A percentile compares a stretch with the other conserved stretches of the same genome.
Conservation (phyloP, 2,888 invertebrate genomes). For the Melitaea athalia region DNA sequence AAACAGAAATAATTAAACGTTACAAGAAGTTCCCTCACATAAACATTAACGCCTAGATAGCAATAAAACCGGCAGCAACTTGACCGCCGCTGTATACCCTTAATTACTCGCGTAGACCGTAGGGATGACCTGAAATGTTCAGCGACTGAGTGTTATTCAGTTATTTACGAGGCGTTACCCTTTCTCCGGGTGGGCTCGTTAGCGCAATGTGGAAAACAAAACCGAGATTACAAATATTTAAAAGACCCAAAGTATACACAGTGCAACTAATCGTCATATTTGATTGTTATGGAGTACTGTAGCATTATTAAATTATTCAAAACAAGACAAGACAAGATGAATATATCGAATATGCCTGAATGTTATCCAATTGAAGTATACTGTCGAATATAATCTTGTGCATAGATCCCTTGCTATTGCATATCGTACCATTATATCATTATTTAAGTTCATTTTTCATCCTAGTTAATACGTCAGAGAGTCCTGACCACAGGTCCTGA, state of each 20-base stretch:
- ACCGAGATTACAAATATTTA: slow-evolving; percentile 47
- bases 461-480: too few relatives aligned
- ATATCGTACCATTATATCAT: too few relatives aligned
- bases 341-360: too few relatives aligned
- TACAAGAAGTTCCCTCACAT: slow-evolving; percentile 18
- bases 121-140: slow-evolving; percentile 32
- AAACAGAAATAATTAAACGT: slow-evolving; percentile 8
- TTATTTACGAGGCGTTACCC: slow-evolving; percentile 52
- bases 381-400: too few relatives aligned
- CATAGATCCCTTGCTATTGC: too few relatives aligned
- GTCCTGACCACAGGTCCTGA: too few relatives aligned
- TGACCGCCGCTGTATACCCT: slow-evolving; percentile 20
- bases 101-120: slow-evolving; percentile 19
- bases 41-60: slow-evolving; percentile 18
- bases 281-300: too few relatives aligned
- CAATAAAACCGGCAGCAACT: slow-evolving; percentile 18
- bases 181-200: slow-evolving; percentile 48
- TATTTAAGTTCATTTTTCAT: too few relatives aligned
- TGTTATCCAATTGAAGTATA: too few relatives aligned
- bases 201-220: slow-evolving; percentile 49
- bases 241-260: background rate
- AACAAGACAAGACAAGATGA: too few relatives aligned
- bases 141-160: slow-evolving; percentile 54
- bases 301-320: too few relatives aligned
- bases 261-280: too few relatives aligned